Evolutionary conservation across 2,888 invertebrate genomes (phyloP), one percentile per base, ranked within the genome.

Genomic region (Drosophila cognata): DNA sequence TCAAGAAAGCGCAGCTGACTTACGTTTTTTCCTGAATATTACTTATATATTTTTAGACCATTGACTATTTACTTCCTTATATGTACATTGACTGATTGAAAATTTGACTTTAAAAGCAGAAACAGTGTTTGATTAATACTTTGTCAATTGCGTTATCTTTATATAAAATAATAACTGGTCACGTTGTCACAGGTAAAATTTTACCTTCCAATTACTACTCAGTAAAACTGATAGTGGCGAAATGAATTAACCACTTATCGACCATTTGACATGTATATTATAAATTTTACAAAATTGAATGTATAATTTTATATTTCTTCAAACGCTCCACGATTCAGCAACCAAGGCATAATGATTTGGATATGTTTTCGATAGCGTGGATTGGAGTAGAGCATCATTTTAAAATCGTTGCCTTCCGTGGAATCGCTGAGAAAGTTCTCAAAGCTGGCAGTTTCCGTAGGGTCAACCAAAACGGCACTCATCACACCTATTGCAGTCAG

Each of bases 291-390:
- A 38, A 48, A 48, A 13, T 33, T 36, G 1, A 5, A 53, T 16
- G 11, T 6, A 18, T 16, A 56, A 10, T 21, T 28, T 71, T 61
- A 76, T n/a, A 79, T 13, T 16, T 38, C 63, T 4, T 75, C 70
- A 28, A 80, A 33, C 8, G 59, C 76, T 3, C 92, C 92, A 16
- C 88, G 85, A 55, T 91, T 83, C 8, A 91, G 72, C 25, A 93
- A 35, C 91, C 92, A 93, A 0, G 92, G 92, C 4, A 93, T 25
- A 0, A 92, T 25, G 0, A 63, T 50, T 61, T 89, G 81, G 38
- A 91, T 82, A 53, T 92, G 91, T 56, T 82, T 84, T 0, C 77
- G 67, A 71, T 90, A 93, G 28, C 92, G 67, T 0, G 90, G 60
- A 77, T 89, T 91, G 2, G 78, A 77, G 41, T 60, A 89, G 25